Base-by-base conservation (phyloP, 2,888 invertebrate species). In the Ochlodes sylvanus region DNA sequence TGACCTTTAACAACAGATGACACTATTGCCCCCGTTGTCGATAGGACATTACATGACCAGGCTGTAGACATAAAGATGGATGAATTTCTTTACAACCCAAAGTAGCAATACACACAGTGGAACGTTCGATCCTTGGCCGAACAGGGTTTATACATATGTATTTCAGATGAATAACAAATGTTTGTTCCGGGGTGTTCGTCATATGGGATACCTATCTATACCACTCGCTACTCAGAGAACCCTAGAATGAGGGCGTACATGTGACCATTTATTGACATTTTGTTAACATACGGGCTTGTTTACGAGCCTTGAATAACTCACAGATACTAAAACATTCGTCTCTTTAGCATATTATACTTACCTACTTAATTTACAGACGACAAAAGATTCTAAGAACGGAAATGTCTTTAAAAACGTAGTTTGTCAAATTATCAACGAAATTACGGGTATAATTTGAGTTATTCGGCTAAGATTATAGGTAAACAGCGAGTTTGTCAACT, bases 391-490 rank as follows among this genome's bases (percentile, higher is more conserved):
- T 67, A 60, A 21, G 69, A 71, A 62, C 64, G 68, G 69, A 69
- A 65, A 66, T 64, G 65, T 65, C 65, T 54, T 60, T 66, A 67
- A 68, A 70, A 73, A 70, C 61, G 50, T 66, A 63, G 61, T 71
- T 71, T 70, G 71, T 73, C 75, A 75, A 75, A 76, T 75, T 75
- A 75, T 74, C 71, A 65, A 69, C 71, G 55, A 75, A 77, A 73
- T 75, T 73, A 58, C 70, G 56, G 60, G 47, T 71, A 69, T 56
- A 64, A 72, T 68, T 70, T 72, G 63, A 68, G 56, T 60, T 41
- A 10, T 52, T 64, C 54, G 55, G 58, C 64, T 52, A 60, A 69
- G 63, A 66, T 67, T 66, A 67, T 67, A 68, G 68, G 70, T 57
- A 67, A 66, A 69, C 76, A 72, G 70, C 68, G 65, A 52, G 42